These are phyloP conservation scores for Prunella himalayana DNA, from an alignment of 2,113 vertebrate genomes.

Conservation along the genomic window DNA sequence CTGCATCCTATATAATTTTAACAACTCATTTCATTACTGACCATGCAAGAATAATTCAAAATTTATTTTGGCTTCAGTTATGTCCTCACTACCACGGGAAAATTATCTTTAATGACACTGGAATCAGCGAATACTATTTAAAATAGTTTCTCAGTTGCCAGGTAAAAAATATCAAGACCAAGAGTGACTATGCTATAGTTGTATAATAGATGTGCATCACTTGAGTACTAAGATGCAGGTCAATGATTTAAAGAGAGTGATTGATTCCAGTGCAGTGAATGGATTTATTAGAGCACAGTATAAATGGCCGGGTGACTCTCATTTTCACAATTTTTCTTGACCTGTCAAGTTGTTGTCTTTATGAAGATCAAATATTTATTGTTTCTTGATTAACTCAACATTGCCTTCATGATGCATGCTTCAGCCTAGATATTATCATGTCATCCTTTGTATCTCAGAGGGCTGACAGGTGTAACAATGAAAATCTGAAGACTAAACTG, in stretches of 20 bases:
- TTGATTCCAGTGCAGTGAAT: background rate
- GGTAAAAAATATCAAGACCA: background rate
- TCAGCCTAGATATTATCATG: background rate
- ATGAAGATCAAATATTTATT: background rate
- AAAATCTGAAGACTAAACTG: background rate
- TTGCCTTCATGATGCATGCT: background rate
- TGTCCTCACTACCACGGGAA: background rate
- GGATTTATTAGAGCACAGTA: background rate
- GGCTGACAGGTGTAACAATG: background rate
- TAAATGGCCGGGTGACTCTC: background rate
- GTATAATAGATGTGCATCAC: background rate
- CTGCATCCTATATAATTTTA: background rate
- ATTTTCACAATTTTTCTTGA: background rate
- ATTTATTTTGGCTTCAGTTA: background rate
- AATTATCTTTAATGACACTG: background rate
- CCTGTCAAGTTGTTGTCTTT: background rate
- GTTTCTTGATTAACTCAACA: background rate
- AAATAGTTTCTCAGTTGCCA: background rate
- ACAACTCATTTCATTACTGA: background rate
- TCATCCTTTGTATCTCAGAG: background rate
- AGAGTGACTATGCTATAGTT: background rate
- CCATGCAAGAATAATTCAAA: background rate
- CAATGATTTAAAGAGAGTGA: background rate
- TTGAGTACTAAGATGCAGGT: background rate
- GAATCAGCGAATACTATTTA: background rate